Evolutionary conservation across 2,113 vertebrate genomes (phyloP).

Genomic region (Platichthys stellatus): DNA sequence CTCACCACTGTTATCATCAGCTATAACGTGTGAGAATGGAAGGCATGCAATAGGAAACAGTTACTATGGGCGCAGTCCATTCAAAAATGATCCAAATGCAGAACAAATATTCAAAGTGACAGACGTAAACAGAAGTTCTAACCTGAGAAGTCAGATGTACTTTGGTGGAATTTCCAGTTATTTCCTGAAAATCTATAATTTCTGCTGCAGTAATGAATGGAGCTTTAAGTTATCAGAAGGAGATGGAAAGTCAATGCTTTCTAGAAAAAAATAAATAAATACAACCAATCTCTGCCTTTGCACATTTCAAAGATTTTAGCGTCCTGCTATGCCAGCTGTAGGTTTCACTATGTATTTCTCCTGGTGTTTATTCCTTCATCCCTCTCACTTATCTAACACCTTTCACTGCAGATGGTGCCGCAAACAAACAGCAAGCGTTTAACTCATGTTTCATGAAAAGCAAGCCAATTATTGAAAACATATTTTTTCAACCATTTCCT

Average conservation of each 20-base stretch:
- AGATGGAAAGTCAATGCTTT: slow-evolving; percentile 36
- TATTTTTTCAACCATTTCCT: slow-evolving; percentile 63
- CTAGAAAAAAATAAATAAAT: slow-evolving; percentile 35
- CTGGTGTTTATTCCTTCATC: slow-evolving; percentile 65
- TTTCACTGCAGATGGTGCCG: slow-evolving; percentile 81
- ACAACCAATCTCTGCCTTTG: slow-evolving; percentile 8
- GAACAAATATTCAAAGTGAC: slow-evolving; percentile 16
- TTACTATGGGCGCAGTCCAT: not conserved
- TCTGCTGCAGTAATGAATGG: slow-evolving; percentile 23
- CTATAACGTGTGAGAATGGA: not conserved
- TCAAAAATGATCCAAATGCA: not conserved
- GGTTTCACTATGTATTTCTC: slow-evolving; percentile 42
- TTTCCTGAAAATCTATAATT: slow-evolving; percentile 27
- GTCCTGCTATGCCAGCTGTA: slow-evolving; percentile 62
- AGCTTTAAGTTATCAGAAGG: slow-evolving; percentile 24
- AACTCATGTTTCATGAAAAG: slow-evolving; percentile 75
- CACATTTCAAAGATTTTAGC: slow-evolving; percentile 37
- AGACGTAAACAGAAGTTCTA: slow-evolving; percentile 15
- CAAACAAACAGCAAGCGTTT: slow-evolving; percentile 76
- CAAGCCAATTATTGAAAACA: slow-evolving; percentile 73
- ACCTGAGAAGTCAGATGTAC: slow-evolving; percentile 13
- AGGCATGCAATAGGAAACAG: no score
- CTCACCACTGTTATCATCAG: no score
- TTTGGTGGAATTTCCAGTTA: slow-evolving; percentile 19
- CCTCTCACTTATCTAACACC: slow-evolving; percentile 64